These are phyloP conservation scores for Austrofundulus limnaeus DNA, from an alignment of 2,113 vertebrate genomes.

Conservation along the genomic window DNA sequence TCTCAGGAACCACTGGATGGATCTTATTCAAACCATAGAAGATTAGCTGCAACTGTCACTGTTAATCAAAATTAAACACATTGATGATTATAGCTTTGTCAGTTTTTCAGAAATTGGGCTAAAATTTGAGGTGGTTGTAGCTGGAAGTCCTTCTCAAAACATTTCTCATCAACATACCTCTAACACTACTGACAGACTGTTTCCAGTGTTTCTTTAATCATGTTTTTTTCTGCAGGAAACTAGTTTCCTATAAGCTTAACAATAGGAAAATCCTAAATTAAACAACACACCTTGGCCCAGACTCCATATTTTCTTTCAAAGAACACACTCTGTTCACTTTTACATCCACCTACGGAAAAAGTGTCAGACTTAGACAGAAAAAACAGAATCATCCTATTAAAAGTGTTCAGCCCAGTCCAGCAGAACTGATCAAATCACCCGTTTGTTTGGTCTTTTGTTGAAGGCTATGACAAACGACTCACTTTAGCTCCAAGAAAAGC, in stretches of 20 bases:
- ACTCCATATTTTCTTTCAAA: neutral
- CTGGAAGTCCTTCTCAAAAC: too few relatives aligned
- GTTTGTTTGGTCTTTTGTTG: slow-evolving; percentile 48
- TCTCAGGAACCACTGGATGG: too few relatives aligned
- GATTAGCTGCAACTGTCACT: too few relatives aligned
- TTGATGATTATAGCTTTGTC: too few relatives aligned
- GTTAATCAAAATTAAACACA: too few relatives aligned
- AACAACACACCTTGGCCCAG: neutral
- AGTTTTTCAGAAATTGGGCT: too few relatives aligned
- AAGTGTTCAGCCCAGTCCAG: slow-evolving; percentile 7
- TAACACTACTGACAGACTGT: too few relatives aligned
- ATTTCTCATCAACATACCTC: too few relatives aligned
- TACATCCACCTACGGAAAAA: neutral
- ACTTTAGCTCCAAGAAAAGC: neutral
- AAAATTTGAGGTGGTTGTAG: too few relatives aligned
- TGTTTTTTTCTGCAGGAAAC: neutral
- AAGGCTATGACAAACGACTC: slow-evolving; percentile 49
- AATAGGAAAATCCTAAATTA: too few relatives aligned
- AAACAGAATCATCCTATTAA: slow-evolving; percentile 32
- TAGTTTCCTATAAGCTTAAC: too few relatives aligned
- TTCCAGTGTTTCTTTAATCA: neutral
- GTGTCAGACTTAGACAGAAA: slow-evolving; percentile 11
- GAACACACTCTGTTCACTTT: neutral
- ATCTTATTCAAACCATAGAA: too few relatives aligned
- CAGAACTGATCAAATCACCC: slow-evolving; percentile 36